A percentile compares a stretch with the other conserved stretches of the same genome.
Evolutionary conservation across 1,140 invertebrate genomes (phyloP).

Genomic region (Drosophila pseudoobscura): DNA sequence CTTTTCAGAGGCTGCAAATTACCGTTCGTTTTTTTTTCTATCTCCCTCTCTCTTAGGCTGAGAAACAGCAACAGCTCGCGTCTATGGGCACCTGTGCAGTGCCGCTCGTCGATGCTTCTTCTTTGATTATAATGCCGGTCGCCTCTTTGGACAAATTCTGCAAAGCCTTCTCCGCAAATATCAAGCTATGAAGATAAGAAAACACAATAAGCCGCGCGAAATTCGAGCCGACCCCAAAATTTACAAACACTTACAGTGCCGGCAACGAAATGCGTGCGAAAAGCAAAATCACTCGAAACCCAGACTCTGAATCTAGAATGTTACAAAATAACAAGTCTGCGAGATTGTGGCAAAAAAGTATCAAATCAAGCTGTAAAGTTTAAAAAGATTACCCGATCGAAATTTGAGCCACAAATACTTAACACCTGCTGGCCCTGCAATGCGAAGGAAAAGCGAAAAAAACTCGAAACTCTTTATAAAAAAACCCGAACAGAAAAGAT

Average conservation of each 20-base stretch:
- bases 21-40: background rate
- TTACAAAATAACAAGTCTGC: no score
- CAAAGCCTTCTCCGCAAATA: background rate
- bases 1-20: constrained; percentile 86
- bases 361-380: no score
- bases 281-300: no score
- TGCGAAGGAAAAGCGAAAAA: no score
- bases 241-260: background rate
- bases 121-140: constrained; percentile 41
- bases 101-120: constrained; percentile 4
- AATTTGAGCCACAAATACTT: no score
- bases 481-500: no score
- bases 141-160: constrained; percentile 50
- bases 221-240: background rate
- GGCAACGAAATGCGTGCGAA: no score
- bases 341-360: no score
- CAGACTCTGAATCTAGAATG: no score
- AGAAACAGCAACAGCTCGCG: constrained; percentile 3
- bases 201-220: background rate
- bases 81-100: constrained; percentile 11
- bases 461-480: no score
- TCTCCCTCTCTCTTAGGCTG: background rate
- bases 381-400: no score
- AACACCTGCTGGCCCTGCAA: no score
- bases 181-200: background rate